phyloP scores from a whole-genome alignment of 2,888 invertebrate genomes.

The Eupithecia abbreviata region DNA sequence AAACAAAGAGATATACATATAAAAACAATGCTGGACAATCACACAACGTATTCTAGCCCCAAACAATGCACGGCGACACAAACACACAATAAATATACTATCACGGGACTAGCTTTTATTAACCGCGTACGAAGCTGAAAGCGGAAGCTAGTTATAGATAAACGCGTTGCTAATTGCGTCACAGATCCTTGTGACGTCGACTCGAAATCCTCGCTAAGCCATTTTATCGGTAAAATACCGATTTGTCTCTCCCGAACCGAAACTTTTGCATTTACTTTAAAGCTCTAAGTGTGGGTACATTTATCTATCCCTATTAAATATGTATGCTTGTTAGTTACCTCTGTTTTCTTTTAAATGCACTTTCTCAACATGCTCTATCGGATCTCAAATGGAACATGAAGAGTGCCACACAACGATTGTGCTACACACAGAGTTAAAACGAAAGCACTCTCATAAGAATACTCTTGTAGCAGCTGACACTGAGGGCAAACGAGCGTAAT shows the following conservation, averaged over 20 bases:
- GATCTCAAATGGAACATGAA: not conserved
- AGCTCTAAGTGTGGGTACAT: not conserved
- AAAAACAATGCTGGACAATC: no score
- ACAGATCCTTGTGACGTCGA: slow-evolving; percentile 49
- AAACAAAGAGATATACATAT: not conserved
- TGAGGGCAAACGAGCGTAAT: not conserved
- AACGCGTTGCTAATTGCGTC: slow-evolving; percentile 5
- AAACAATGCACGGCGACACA: no score
- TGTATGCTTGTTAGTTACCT: not conserved
- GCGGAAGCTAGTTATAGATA: not conserved
- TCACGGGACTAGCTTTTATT: not conserved
- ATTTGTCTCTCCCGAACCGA: not conserved
- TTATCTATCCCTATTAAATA: not conserved
- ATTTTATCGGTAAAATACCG: slow-evolving; percentile 1
- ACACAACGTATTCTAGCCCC: no score
- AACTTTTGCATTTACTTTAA: not conserved
- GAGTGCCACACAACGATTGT: no score
- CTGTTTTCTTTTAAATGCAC: not conserved
- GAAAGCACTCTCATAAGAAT: not conserved
- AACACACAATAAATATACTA: not conserved
- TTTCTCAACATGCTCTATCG: not conserved
- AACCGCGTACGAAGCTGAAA: not conserved
- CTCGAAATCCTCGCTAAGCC: slow-evolving; percentile 5
- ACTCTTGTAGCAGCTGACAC: not conserved
- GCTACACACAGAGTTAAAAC: not conserved